Evolutionary conservation across 2,888 invertebrate species (phyloP).

Genomic region (Drosophila helvetica): DNA sequence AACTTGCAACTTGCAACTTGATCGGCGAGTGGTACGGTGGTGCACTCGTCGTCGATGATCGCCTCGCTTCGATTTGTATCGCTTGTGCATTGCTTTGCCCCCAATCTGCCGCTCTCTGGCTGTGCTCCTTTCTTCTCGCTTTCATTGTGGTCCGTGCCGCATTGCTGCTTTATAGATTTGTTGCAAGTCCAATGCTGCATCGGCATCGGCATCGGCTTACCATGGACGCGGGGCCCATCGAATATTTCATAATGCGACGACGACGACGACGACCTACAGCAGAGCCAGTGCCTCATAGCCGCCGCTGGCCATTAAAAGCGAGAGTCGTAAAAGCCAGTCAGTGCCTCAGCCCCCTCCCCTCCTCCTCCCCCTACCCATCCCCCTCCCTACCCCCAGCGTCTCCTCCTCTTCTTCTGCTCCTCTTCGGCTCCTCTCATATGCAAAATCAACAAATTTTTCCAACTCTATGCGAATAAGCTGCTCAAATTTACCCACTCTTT

Average conservation of each 20-base stretch:
- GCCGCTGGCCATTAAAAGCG: slow-evolving; percentile 65
- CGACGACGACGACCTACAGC: slow-evolving; percentile 62
- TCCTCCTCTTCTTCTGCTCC: not conserved
- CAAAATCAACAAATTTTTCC: slow-evolving; percentile 64
- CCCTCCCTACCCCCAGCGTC: not conserved
- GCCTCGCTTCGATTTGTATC: slow-evolving; percentile 73
- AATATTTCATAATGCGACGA: slow-evolving; percentile 68
- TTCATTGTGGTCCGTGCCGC: slow-evolving; percentile 64
- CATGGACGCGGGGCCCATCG: slow-evolving; percentile 43
- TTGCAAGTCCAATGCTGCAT: slow-evolving; percentile 45
- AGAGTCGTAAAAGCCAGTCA: slow-evolving; percentile 65
- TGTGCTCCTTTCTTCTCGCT: slow-evolving; percentile 35
- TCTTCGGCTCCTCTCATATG: slow-evolving; percentile 61
- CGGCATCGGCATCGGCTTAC: slow-evolving; percentile 60
- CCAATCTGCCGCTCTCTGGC: slow-evolving; percentile 36
- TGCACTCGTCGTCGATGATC: slow-evolving; percentile 52
- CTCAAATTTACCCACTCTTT: slow-evolving; percentile 61
- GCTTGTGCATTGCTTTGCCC: slow-evolving; percentile 46
- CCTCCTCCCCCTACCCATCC: not conserved
- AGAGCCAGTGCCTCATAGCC: slow-evolving; percentile 44
- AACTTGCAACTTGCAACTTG: slow-evolving; percentile 50
- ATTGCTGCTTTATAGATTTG: slow-evolving; percentile 69
- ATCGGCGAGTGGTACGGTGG: slow-evolving; percentile 46
- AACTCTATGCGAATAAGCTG: slow-evolving; percentile 31
- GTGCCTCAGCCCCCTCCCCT: not conserved